Percentiles rank a stretch among this genome's conserved stretches.
Conservation (phyloP, 2,888 invertebrate species). For the Pristionchus fissidentatus region DNA sequence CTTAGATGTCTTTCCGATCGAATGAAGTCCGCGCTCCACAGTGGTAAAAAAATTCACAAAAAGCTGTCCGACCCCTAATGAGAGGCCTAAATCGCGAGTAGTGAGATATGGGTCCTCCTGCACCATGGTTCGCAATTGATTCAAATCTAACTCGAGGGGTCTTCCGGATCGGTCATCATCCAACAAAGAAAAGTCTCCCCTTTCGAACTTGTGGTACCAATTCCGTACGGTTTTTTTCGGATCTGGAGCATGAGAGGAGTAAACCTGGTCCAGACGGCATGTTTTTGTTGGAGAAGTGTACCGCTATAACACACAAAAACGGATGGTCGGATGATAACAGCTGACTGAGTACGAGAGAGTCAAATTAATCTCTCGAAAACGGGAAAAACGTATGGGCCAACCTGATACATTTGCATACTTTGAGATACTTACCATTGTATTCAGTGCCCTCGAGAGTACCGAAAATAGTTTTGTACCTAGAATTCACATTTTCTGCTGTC, state of each 20-base stretch:
- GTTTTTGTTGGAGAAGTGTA: too few species aligned
- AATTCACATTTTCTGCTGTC: too few species aligned
- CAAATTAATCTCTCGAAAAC: too few species aligned
- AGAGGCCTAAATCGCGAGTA: background rate
- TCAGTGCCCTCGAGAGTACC: too few species aligned
- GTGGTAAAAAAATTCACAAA: too few species aligned
- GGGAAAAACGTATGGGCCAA: too few species aligned
- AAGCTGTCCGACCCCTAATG: background rate
- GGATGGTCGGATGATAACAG: too few species aligned
- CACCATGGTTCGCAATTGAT: background rate
- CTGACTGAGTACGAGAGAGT: too few species aligned
- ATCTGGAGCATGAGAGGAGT: background rate
- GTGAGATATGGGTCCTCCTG: background rate
- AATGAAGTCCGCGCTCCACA: background rate
- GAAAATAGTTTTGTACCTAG: too few species aligned
- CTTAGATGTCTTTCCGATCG: background rate
- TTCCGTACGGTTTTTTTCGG: background rate
- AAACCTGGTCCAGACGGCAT: background rate
- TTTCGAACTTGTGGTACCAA: background rate
- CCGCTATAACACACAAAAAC: too few species aligned
- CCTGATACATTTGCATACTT: too few species aligned
- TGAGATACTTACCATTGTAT: too few species aligned
- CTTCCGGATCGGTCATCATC: constrained; percentile 5
- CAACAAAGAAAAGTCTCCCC: background rate
- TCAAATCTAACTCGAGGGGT: background rate